Conservation (phyloP, 2,888 invertebrate species). For the Sarcophaga subvicina region DNA sequence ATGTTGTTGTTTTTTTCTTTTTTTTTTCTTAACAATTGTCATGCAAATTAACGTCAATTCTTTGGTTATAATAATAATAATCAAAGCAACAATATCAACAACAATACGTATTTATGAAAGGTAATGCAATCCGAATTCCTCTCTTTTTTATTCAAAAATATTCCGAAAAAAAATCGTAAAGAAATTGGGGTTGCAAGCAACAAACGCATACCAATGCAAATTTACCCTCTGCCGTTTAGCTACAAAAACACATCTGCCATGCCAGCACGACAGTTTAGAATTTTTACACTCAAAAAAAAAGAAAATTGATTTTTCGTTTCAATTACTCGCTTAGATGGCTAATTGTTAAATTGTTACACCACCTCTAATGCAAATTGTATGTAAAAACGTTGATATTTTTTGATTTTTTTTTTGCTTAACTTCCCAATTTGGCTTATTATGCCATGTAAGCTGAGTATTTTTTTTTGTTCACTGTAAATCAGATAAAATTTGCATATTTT, state of each 20-base stretch:
- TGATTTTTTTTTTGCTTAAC: slow-evolving; percentile 14
- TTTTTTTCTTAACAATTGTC: slow-evolving; percentile 36
- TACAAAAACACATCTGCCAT: slow-evolving; percentile 37
- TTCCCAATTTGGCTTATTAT: slow-evolving; percentile 58
- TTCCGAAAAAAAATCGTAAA: slow-evolving; percentile 15
- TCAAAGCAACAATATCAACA: slow-evolving; percentile 32
- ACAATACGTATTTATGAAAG: slow-evolving; percentile 42
- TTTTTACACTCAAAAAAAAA: slow-evolving; percentile 35
- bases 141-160: slow-evolving; percentile 55
- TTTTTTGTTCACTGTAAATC: slow-evolving; percentile 52
- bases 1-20: slow-evolving; percentile 13
- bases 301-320: no score
- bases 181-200: slow-evolving; percentile 64
- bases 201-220: background rate
- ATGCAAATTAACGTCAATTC: slow-evolving; percentile 67
- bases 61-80: slow-evolving; percentile 39
- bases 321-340: background rate
- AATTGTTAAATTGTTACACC: slow-evolving; percentile 22
- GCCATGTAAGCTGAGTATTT: background rate
- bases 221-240: background rate
- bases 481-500: slow-evolving; percentile 67
- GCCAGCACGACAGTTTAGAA: slow-evolving; percentile 12
- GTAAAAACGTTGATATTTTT: slow-evolving; percentile 1
- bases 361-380: background rate
- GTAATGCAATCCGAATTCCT: slow-evolving; percentile 42